phyloP scores from a whole-genome alignment of 2,797 vertebrate genomes.

The Lithobates pipiens region DNA sequence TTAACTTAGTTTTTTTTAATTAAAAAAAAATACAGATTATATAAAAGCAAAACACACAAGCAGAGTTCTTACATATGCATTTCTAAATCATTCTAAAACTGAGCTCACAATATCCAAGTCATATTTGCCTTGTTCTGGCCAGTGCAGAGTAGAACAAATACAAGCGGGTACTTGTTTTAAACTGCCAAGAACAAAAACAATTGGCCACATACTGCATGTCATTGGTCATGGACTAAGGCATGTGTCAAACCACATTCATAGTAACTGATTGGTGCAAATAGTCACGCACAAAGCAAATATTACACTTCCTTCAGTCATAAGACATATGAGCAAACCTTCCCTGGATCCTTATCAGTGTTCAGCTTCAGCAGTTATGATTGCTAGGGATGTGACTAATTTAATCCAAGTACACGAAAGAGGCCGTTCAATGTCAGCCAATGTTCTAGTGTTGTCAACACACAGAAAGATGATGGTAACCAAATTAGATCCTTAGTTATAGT shows the following conservation, averaged over 20 bases:
- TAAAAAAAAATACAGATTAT: too few relatives aligned
- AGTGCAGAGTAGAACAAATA: background rate
- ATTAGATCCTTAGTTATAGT: background rate
- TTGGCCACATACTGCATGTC: background rate
- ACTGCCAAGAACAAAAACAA: constrained; percentile 8
- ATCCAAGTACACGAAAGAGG: constrained; percentile 10
- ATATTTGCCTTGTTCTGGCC: background rate
- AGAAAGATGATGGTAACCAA: background rate
- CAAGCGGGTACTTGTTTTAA: background rate
- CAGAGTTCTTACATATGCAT: too few relatives aligned
- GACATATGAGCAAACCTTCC: background rate
- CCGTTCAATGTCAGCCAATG: background rate
- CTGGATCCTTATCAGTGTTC: constrained; percentile 8
- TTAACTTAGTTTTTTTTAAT: too few relatives aligned
- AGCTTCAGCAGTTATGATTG: background rate
- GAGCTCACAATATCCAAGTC: too few relatives aligned
- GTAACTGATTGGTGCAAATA: background rate
- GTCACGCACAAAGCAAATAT: constrained; percentile 34
- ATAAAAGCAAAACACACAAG: too few relatives aligned
- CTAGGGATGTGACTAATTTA: constrained; percentile 17
- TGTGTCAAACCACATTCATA: constrained; percentile 17
- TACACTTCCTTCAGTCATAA: background rate
- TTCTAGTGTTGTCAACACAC: background rate
- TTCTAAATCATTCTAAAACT: too few relatives aligned
- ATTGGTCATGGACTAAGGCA: background rate